Evolutionary conservation across 2,113 vertebrate genomes (phyloP), one percentile per base, ranked within the genome.

Genomic region (Dicaeum eximium): DNA sequence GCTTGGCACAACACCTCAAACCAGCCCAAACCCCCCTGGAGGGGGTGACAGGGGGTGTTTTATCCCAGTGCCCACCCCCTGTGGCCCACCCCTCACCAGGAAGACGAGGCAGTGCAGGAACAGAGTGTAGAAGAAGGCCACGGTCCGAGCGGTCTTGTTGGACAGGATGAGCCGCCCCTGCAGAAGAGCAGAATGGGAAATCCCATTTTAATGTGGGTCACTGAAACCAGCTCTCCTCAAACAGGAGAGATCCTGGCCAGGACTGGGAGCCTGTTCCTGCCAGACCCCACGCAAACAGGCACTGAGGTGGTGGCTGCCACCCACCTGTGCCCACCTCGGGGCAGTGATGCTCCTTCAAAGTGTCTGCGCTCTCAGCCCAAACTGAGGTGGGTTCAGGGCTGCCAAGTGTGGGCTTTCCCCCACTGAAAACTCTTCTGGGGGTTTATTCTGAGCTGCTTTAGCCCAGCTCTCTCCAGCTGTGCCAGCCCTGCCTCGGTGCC

Each of bases 121-220:
- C 38, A 99, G 97, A 1, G 98, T 99, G 98, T 99, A 99, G 98
- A 99, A 99, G 97, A 99, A 99, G 71, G 99, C 98, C 14, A 99
- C 47, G 24, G 99, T 99, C n/a, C 99, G 98, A 6, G 99, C 99
- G 42, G 98, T 96, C 96, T 99, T 99, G 97, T 98, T 99, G 96
- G 99, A 99, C 61, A 99, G 98, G 95, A 99, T 98, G 92, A 98
- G 98, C 25, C 98, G 97, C 2, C 99, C 99, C 99, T 99, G 97
- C 42, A 54, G 84, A 3, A 30, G 27, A 65, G 37, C 56, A 88
- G 62, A 35, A 28, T 0, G 13, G 53, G 66, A 79, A 86, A 72
- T 16, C 58, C 66, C 48, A 6, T 40, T 64, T 79, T 2, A 38
- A 7, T 0, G 9, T 0, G 20, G 53, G 10, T 15, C 61, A 28